Conservation (phyloP, 2,888 invertebrate species). For the Dioctria linearis region DNA sequence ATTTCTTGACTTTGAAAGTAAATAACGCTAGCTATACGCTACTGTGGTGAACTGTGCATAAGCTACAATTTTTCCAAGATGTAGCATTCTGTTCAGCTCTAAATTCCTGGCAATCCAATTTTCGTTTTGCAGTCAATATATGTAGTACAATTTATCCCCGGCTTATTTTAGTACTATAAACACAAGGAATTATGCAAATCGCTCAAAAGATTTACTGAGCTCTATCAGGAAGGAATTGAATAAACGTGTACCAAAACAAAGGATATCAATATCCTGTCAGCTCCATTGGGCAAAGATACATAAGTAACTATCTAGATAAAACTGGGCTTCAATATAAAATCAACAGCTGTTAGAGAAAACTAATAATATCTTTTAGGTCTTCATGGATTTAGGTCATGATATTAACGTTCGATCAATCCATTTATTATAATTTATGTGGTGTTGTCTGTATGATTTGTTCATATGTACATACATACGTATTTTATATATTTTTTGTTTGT, state of each 20-base stretch:
- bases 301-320: background rate
- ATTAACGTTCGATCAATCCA: slow-evolving; percentile 17
- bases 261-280: too few relatives aligned
- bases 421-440: background rate
- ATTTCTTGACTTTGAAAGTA: too few relatives aligned
- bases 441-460: slow-evolving; percentile 12
- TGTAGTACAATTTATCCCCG: background rate
- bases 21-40: too few relatives aligned
- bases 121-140: too few relatives aligned
- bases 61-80: too few relatives aligned
- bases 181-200: slow-evolving; percentile 4
- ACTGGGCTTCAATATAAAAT: background rate
- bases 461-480: background rate
- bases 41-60: too few relatives aligned
- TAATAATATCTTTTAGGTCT: background rate
- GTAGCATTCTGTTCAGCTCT: too few relatives aligned
- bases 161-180: background rate
- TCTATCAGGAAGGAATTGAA: background rate
- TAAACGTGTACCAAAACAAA: background rate
- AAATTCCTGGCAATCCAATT: too few relatives aligned
- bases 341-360: background rate
- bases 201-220: background rate
- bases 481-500: background rate
- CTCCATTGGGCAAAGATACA: background rate
- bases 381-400: slow-evolving; percentile 5